Base-by-base conservation (phyloP, 2,888 invertebrate genomes). In the Rhingia campestris region DNA sequence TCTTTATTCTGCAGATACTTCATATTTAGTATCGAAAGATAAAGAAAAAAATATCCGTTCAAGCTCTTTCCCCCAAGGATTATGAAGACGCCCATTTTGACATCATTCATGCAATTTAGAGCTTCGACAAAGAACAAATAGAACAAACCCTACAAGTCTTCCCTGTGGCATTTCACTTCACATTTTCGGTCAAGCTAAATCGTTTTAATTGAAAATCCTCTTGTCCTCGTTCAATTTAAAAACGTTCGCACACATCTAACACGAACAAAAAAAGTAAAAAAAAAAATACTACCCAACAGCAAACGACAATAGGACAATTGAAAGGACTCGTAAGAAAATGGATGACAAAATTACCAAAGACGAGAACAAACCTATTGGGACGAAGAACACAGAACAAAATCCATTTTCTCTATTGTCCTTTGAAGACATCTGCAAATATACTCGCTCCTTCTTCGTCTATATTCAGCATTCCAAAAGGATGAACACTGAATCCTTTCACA, bases 381-480 rank as follows among this genome's bases (percentile, higher is more conserved):
- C 47, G 22, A 22, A 33, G 39, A 51, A 37, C 51, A 41, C 45
- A 64, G 64, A 63, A 74, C 22, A 63, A 53, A 58, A 79, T 79
- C 59, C 59, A 59, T 64, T 77, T 67, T 45, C 41, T 59, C 82
- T 64, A 69, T 77, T 82, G 73, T 82, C 77, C 69, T 76, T 84
- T 66, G 64, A 79, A 69, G 74, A 74, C 67, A 79, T 74, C 79
- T 74, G 79, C 82, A 82, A 82, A 82, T 79, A 82, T 32, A 79
- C 77, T 82, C 45, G 53, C 63, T 73, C 59, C 53, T 53, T 32
- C 6, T 61, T 59, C 75, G 45, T 14, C 66, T 66, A 70, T 66
- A 58, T 63, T 80, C 74, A 59, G 45, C 58, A 70, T 74, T 81
- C 61, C 41, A 43, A 67, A 35, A 53, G 61, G 51, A 74, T 47